Conservation (phyloP, 2,797 vertebrate species). For the Buceros bicornis region DNA sequence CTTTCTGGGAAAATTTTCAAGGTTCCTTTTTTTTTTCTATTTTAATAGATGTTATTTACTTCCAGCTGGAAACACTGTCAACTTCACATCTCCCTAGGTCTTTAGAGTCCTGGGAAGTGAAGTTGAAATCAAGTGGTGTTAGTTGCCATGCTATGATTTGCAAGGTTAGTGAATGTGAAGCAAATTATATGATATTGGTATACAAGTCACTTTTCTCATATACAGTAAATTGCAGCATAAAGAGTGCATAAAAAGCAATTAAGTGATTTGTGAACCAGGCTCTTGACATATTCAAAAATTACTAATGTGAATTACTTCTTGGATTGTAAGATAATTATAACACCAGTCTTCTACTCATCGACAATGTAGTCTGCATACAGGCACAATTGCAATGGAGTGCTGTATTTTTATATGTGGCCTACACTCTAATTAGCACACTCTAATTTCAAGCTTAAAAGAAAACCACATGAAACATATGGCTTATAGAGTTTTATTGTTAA, state of each 20-base stretch:
- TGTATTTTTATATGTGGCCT: constrained; percentile 67
- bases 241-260: constrained; percentile 54
- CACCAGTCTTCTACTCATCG: constrained; percentile 14
- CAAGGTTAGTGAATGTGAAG: constrained; percentile 6
- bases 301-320: constrained; percentile 64
- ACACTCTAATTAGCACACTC: constrained; percentile 73
- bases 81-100: constrained; percentile 32
- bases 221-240: constrained; percentile 40
- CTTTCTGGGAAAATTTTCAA: constrained; percentile 27
- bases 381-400: constrained; percentile 37
- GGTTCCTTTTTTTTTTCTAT: constrained; percentile 3
- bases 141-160: constrained; percentile 16
- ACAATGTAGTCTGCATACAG: constrained; percentile 34
- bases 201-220: constrained; percentile 53
- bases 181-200: constrained; percentile 26
- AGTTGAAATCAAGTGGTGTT: constrained; percentile 24
- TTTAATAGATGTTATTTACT: constrained; percentile 8
- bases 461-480: constrained; percentile 58
- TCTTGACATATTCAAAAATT: constrained; percentile 66
- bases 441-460: constrained; percentile 76
- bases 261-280: constrained; percentile 54
- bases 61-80: constrained; percentile 44
- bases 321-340: constrained; percentile 64
- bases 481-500: constrained; percentile 72
- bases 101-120: constrained; percentile 53